phyloP scores from a whole-genome alignment of 2,113 vertebrate species.

The Corythornis cristatus region DNA sequence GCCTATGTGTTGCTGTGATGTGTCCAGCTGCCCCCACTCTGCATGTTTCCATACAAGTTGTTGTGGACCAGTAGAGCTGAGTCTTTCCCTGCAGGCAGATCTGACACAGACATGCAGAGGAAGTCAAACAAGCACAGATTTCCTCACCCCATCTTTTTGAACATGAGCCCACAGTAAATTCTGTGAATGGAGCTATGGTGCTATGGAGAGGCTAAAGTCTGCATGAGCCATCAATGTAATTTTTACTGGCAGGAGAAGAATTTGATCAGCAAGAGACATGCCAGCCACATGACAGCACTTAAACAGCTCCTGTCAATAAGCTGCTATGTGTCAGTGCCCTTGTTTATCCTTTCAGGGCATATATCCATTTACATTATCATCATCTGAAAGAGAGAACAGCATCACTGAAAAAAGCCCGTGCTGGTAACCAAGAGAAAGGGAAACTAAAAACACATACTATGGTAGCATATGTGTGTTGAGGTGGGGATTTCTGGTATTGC shows the following conservation, averaged over 20 bases:
- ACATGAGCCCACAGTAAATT: not conserved
- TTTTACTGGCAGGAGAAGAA: slow-evolving; percentile 52
- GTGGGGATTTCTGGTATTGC: not conserved
- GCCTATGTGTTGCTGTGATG: not conserved
- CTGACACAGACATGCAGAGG: not conserved
- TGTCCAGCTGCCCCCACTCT: not conserved
- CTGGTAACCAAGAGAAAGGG: not conserved
- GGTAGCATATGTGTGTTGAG: not conserved
- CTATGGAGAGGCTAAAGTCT: not conserved
- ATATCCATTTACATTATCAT: slow-evolving; percentile 42
- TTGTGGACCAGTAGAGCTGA: not conserved
- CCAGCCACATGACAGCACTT: slow-evolving; percentile 42
- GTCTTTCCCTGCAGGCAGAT: not conserved
- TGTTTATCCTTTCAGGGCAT: slow-evolving; percentile 51
- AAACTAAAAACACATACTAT: not conserved
- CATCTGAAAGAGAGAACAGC: not conserved
- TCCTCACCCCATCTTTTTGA: not conserved
- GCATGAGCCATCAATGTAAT: slow-evolving; percentile 5
- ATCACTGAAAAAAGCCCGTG: slow-evolving; percentile 22
- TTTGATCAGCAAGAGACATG: slow-evolving; percentile 51
- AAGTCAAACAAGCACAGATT: not conserved
- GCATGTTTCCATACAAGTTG: not conserved
- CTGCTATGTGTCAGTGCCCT: slow-evolving; percentile 22
- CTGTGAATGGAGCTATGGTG: not conserved
- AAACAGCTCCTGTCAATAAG: slow-evolving; percentile 58